These are phyloP conservation scores for Brotula barbata DNA, from an alignment of 2,797 vertebrate genomes.

Conservation along the genomic window DNA sequence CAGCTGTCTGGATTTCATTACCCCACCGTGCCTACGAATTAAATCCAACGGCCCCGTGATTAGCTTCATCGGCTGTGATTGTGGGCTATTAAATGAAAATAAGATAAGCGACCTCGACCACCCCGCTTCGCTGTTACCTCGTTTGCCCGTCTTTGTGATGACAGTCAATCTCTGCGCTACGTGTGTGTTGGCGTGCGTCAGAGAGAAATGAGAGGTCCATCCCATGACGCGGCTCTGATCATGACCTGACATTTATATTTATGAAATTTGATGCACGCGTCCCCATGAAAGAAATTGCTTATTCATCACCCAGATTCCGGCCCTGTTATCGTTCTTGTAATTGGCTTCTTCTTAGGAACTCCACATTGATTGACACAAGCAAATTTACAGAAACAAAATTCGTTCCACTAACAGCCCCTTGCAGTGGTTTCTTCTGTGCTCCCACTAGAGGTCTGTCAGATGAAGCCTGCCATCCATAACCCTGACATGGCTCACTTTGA, in stretches of 20 bases:
- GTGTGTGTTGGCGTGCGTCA: background rate
- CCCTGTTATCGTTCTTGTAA: constrained; percentile 84
- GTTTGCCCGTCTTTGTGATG: constrained; percentile 61
- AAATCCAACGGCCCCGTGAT: constrained; percentile 46
- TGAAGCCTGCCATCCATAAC: constrained; percentile 74
- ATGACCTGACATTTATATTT: constrained; percentile 83
- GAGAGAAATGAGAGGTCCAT: constrained; percentile 62
- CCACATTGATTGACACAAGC: constrained; percentile 69
- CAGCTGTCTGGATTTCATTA: constrained; percentile 53
- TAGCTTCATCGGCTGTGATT: constrained; percentile 60
- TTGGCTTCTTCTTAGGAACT: constrained; percentile 81
- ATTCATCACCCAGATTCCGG: constrained; percentile 84
- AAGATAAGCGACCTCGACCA: constrained; percentile 59
- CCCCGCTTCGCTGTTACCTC: constrained; percentile 50
- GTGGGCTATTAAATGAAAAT: constrained; percentile 65
- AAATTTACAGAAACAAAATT: constrained; percentile 72
- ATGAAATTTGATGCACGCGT: constrained; percentile 76
- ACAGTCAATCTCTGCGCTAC: constrained; percentile 61
- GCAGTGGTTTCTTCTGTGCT: constrained; percentile 5
- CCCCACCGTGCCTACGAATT: constrained; percentile 47
- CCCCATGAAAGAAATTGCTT: constrained; percentile 80
- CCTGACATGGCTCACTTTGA: constrained; percentile 78
- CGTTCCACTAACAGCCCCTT: background rate
- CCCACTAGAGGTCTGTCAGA: constrained; percentile 58
- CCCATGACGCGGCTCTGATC: constrained; percentile 71